A percentile compares a stretch with the other conserved stretches of the same genome.
Conservation (phyloP, 2,888 invertebrate genomes). For the Proisotoma minuta region DNA sequence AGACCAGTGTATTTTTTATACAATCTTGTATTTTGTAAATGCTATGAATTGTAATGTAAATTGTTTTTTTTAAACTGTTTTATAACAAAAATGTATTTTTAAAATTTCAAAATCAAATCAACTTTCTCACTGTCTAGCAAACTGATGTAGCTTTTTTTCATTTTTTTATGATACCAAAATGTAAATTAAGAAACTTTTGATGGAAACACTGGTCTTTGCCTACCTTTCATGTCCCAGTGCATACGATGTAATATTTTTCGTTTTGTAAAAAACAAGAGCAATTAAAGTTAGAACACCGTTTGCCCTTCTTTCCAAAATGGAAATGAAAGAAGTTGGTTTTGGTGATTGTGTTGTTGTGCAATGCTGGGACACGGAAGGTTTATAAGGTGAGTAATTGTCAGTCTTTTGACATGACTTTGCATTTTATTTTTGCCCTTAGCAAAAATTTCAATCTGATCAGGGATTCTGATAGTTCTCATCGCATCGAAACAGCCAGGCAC, state of each 20-base stretch:
- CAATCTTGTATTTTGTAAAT: conserved; percentile 9
- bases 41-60: conserved; percentile 1
- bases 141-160: conserved; percentile 24
- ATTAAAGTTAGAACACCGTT: too few species aligned
- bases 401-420: conserved; percentile 48
- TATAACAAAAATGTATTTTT: conserved; percentile 14
- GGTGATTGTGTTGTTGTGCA: conserved; percentile 10
- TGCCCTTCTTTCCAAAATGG: not conserved
- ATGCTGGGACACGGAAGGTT: conserved; percentile 33
- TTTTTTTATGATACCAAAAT: conserved; percentile 2
- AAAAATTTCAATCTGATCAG: conserved; percentile 28
- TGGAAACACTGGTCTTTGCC: conserved; percentile 47
- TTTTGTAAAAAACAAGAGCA: conserved; percentile 5
- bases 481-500: conserved; percentile 48
- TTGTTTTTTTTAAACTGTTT: not conserved
- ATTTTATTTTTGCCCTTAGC: conserved; percentile 49
- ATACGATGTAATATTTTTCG: conserved; percentile 3
- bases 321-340: not conserved
- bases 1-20: conserved; percentile 43
- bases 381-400: conserved; percentile 47
- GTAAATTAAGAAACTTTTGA: conserved; percentile 12
- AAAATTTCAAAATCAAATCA: conserved; percentile 6
- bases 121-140: conserved; percentile 14
- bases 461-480: conserved; percentile 38
- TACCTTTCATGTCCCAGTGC: conserved; percentile 34